These are phyloP conservation scores for Drosophila cognata DNA, from an alignment of 2,888 invertebrate species.

Conservation along the genomic window DNA sequence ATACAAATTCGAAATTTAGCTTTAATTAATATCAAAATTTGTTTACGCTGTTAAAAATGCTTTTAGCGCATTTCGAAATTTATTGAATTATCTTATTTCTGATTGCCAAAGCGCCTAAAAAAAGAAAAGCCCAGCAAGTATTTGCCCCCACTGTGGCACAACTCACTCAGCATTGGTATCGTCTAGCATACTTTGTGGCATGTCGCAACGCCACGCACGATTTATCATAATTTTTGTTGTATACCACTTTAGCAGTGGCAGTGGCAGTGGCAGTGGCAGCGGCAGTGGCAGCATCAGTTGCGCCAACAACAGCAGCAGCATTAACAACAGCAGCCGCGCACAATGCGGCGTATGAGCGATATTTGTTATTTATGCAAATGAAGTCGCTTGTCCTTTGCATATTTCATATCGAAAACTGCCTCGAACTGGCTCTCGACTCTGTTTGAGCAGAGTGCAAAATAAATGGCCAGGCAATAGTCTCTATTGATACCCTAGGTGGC, in stretches of 20 bases:
- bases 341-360: constrained; percentile 78
- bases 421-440: constrained; percentile 28
- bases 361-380: constrained; percentile 79
- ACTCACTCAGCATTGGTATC: not conserved
- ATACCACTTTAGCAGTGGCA: constrained; percentile 45
- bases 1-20: not conserved
- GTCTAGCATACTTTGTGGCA: constrained; percentile 38
- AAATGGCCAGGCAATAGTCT: not conserved
- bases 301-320: constrained; percentile 14
- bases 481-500: constrained; percentile 18
- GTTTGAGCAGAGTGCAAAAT: constrained; percentile 8
- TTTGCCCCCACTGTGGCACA: not conserved
- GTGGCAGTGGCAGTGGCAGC: constrained; percentile 10
- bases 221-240: constrained; percentile 74
- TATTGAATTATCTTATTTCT: constrained; percentile 22
- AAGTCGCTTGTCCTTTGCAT: constrained; percentile 53
- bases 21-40: not conserved
- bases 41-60: constrained; percentile 13
- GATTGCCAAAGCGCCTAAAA: not conserved
- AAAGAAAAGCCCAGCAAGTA: not conserved
- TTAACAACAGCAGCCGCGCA: constrained; percentile 40
- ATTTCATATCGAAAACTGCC: constrained; percentile 37
- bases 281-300: constrained; percentile 28
- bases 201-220: constrained; percentile 53
- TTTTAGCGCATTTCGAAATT: constrained; percentile 26